phyloP scores from a whole-genome alignment of 1,140 invertebrate genomes.

The Nymphalis io region DNA sequence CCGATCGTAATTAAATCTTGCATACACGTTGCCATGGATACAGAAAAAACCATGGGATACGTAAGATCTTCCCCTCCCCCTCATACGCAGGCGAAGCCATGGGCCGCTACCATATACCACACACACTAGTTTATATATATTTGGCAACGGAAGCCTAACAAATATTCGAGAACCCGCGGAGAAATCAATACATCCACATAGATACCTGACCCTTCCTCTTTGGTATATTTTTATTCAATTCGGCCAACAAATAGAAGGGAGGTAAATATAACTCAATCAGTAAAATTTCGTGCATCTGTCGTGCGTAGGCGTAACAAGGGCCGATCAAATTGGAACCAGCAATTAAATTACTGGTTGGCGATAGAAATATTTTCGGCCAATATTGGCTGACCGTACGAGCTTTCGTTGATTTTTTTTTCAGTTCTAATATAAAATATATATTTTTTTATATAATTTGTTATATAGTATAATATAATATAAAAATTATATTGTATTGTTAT shows the following conservation, averaged over 20 bases:
- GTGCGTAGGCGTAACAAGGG: not conserved
- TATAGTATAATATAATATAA: too few relatives aligned
- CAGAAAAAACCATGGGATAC: too few relatives aligned
- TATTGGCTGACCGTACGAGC: not conserved
- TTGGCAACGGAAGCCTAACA: not conserved
- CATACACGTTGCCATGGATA: too few relatives aligned
- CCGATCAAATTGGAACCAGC: conserved; percentile 8
- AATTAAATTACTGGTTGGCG: conserved; percentile 7
- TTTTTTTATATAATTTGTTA: too few relatives aligned
- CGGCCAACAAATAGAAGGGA: not conserved
- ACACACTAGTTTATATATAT: too few relatives aligned
- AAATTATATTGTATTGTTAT: too few relatives aligned
- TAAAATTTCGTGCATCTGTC: conserved; percentile 6
- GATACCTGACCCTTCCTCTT: not conserved
- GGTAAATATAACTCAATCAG: conserved; percentile 4
- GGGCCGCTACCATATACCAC: too few relatives aligned
- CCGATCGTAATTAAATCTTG: too few relatives aligned
- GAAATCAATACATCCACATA: not conserved
- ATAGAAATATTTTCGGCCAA: conserved; percentile 1
- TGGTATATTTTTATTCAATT: not conserved
- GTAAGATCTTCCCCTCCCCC: too few relatives aligned
- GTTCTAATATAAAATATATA: too few relatives aligned
- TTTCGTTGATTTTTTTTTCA: not conserved
- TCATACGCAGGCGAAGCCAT: too few relatives aligned
- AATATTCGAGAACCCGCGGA: not conserved